Evolutionary conservation across 2,113 vertebrate genomes (phyloP), one percentile per base, ranked within the genome.

Genomic region (Herpailurus yagouaroundi): DNA sequence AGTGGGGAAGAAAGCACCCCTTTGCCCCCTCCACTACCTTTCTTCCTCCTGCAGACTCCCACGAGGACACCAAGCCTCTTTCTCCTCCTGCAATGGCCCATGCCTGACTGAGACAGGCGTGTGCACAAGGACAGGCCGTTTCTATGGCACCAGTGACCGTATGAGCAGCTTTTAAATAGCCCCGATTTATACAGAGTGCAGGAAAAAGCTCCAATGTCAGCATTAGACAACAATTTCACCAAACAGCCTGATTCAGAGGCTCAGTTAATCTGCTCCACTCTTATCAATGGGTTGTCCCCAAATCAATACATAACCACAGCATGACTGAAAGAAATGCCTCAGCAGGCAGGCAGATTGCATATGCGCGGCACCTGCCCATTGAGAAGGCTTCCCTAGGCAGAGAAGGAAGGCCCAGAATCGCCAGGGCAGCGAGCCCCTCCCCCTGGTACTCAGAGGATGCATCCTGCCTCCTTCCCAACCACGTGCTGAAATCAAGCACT

Each of bases 191-290:
- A 85, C 79, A 77, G 45, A 63, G 81, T 0, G 69, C 96, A 38
- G 25, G 48, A 86, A 88, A 29, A 88, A 50, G 2, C 50, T 79
- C 92, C 19, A 2, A 36, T 23, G 41, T 5, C 29, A 36, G n/a
- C 3, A 9, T 87, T 87, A 71, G 79, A 86, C 66, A 45, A 41
- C 36, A 93, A 74, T 16, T 86, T 94, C 81, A 38, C 81, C 91
- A 88, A 81, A 71, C 3, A 80, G 68, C n/a, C 36, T 64, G 18
- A 27, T 93, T 45, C 76, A 92, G 48, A 94, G 96, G 95, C 80
- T 93, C 36, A 89, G 50, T 25, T 23, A 94, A 74, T 93, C 81
- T 3, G 69, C 60, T 94, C 81, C 73, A 15, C 12, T 94, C 68
- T 94, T 86, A 91, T 27, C 73, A 82, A 21, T 1, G 9, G 81